These are phyloP conservation scores for Elachura formosa DNA, from an alignment of 2,113 vertebrate genomes.

Conservation along the genomic window DNA sequence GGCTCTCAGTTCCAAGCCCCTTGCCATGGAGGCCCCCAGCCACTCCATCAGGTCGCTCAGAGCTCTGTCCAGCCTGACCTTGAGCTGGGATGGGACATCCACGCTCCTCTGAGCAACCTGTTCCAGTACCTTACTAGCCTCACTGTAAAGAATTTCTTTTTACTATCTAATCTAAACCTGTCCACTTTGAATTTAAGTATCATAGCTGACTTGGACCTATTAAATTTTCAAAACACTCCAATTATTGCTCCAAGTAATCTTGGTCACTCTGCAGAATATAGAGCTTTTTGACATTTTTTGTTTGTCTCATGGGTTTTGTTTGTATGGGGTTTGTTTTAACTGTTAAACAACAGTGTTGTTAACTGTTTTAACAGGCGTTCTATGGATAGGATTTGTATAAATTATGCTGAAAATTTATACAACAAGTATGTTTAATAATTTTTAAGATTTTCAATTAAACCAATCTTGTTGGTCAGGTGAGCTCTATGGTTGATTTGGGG, in stretches of 20 bases:
- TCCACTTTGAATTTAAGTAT: neutral
- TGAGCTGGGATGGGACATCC: neutral
- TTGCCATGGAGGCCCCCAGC: neutral
- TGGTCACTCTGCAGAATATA: neutral
- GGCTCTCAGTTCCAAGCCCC: neutral
- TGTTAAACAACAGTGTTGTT: too few relatives aligned
- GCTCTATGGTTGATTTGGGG: neutral
- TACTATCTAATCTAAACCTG: neutral
- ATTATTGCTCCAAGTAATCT: neutral
- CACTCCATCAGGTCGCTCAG: neutral
- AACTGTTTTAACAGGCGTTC: too few relatives aligned
- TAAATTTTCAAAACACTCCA: neutral
- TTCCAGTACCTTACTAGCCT: too few relatives aligned
- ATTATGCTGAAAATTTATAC: neutral
- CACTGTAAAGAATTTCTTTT: neutral
- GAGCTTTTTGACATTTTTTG: accelerated
- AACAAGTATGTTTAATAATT: neutral
- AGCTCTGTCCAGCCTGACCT: neutral
- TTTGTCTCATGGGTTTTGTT: neutral
- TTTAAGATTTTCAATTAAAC: neutral
- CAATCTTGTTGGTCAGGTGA: neutral
- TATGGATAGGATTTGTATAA: neutral
- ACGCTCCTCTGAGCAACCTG: neutral
- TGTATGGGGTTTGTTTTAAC: neutral
- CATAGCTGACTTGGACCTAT: neutral